phyloP scores from a whole-genome alignment of 2,113 vertebrate genomes.

The Phaethornis superciliosus region DNA sequence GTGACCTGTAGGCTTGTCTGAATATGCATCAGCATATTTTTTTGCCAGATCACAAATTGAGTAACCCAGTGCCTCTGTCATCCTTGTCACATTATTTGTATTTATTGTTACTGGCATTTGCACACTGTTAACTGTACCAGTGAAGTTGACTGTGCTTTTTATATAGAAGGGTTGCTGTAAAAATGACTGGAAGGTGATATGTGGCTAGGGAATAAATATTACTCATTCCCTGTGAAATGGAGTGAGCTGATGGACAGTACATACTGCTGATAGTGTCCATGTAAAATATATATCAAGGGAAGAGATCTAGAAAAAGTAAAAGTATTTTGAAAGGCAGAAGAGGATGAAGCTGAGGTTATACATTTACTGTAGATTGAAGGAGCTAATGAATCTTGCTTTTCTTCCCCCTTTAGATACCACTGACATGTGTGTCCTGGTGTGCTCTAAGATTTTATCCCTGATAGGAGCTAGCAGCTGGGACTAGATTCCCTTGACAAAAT shows the following conservation, averaged over 20 bases:
- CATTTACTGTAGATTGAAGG: neutral
- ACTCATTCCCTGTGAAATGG: neutral
- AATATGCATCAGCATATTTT: neutral
- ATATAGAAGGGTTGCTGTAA: neutral
- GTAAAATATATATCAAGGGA: neutral
- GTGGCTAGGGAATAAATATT: neutral
- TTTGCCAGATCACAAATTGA: neutral
- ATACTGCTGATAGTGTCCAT: neutral
- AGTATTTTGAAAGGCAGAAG: neutral
- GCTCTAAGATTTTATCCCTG: neutral
- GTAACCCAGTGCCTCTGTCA: neutral
- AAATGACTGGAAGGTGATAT: neutral
- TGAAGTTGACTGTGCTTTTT: neutral
- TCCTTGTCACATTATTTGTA: conserved; percentile 2
- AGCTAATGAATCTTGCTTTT: neutral
- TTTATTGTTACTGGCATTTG: neutral
- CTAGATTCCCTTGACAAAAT: neutral
- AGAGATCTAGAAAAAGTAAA: neutral
- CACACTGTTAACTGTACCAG: neutral
- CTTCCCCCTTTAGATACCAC: neutral
- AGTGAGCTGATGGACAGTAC: neutral
- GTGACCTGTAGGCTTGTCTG: neutral
- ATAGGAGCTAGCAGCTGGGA: neutral
- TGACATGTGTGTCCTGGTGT: neutral
- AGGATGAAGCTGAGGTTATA: neutral